Base-by-base conservation (phyloP, 1,140 invertebrate species). In the Camponotus pennsylvanicus region DNA sequence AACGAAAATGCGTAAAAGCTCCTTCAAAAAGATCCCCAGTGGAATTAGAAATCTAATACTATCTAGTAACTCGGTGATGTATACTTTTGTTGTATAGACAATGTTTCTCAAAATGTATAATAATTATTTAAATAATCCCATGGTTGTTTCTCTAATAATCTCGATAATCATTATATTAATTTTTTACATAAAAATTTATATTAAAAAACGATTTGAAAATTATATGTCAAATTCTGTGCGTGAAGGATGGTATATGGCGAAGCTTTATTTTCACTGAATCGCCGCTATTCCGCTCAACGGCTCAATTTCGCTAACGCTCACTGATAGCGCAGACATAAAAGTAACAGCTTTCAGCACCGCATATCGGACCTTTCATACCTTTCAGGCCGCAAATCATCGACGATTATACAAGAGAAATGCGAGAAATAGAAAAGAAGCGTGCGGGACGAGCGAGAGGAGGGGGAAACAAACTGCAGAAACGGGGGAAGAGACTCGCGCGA, bases 331-430 rank as follows among this genome's bases (percentile, higher is more conserved):
- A 32, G 15, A 61, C 37, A 69, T 45, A 18, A 37, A 78, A 34
- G 67, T 42, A 82, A 63, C 40, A 45, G 55, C n/a, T 75, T 83
- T 73, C 79, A 42, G 40, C 5, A 37, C 27, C 37, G 40, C 55
- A 27, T 27, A 61, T 83, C 69, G 32, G 21, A 70, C 21, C 37
- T 27, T 45, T 13, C 34, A 8, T 27, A 70, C 21, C 37, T 27
- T 45, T 13, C 34, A 8, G 40, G 6, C 40, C 79, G 69, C 69
- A 83, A 73, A 83, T 83, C 79, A 83, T 83, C 40, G 79, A 27
- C 69, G 79, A 83, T 83, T 83, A 73, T 49, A 75, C 57, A 11
- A 83, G 57, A 73, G 69, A 75, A 59, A 66, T 77, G 45, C 77
- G 71, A 45, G 66, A 61, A 34, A 45, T 15, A 40, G 40, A 9